These are phyloP conservation scores for Actinemys pallida DNA, from an alignment of 2,113 vertebrate genomes.

Conservation along the genomic window DNA sequence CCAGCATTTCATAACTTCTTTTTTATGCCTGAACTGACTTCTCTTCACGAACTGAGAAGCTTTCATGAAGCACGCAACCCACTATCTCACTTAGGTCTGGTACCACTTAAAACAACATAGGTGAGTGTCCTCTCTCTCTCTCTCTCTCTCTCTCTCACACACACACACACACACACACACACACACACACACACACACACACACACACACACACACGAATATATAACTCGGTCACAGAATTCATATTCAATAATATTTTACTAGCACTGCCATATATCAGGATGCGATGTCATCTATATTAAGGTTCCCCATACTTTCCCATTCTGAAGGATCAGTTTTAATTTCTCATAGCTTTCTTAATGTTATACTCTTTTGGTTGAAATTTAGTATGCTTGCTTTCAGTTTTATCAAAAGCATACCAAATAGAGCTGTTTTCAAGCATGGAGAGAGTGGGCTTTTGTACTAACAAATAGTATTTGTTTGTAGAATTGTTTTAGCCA, in stretches of 20 bases:
- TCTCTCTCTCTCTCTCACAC: neutral
- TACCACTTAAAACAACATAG: neutral
- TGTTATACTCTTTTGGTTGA: neutral
- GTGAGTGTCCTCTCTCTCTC: neutral
- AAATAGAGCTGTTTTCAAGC: neutral
- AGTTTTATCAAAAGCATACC: neutral
- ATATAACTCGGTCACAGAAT: neutral
- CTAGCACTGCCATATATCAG: neutral
- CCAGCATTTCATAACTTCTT: conserved; percentile 62
- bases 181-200: neutral
- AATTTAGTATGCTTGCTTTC: neutral
- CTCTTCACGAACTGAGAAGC: neutral
- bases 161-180: neutral
- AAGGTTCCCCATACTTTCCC: neutral
- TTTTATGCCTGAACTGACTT: conserved; percentile 43
- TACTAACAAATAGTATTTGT: neutral
- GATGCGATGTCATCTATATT: neutral
- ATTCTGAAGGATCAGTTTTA: neutral
- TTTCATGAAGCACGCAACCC: conserved; percentile 11
- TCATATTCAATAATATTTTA: neutral
- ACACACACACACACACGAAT: neutral
- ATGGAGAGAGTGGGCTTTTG: neutral
- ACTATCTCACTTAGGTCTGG: neutral
- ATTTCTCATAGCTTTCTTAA: neutral
- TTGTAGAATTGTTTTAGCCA: neutral